A percentile compares a stretch with the other conserved stretches of the same genome.
These are phyloP conservation scores for Monochamus alternatus DNA, from an alignment of 2,888 invertebrate species.

Conservation along the genomic window DNA sequence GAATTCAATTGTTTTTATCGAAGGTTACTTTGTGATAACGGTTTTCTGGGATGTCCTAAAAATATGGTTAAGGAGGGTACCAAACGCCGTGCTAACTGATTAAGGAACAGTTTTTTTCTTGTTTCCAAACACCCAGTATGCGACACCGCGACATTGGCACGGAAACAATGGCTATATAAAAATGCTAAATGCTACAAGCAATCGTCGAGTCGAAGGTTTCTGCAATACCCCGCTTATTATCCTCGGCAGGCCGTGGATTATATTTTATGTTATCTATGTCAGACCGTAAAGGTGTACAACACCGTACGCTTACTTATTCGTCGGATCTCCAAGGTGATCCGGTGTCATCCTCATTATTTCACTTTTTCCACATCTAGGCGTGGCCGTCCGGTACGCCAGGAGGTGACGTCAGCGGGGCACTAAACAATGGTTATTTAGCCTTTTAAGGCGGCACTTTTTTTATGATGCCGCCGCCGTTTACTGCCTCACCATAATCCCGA, in stretches of 20 bases:
- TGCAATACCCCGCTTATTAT: conserved; percentile 21
- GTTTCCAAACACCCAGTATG: background rate
- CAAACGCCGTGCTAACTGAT: background rate
- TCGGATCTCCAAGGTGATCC: conserved; percentile 58
- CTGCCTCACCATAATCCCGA: conserved; percentile 11
- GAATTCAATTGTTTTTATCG: no score
- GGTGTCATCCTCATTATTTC: conserved; percentile 61
- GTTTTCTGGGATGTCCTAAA: no score
- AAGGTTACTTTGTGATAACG: no score
- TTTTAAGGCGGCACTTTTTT: conserved; percentile 24
- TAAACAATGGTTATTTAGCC: conserved; percentile 30
- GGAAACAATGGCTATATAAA: background rate
- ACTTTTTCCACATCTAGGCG: conserved; percentile 47
- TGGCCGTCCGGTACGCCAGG: conserved; percentile 31
- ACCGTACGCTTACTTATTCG: conserved; percentile 13
- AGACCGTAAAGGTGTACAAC: conserved; percentile 19
- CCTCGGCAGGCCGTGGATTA: background rate
- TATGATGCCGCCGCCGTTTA: conserved; percentile 9
- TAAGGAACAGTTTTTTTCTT: background rate
- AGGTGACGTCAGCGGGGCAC: conserved; percentile 24
- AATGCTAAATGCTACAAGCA: conserved; percentile 4
- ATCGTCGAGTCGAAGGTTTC: conserved; percentile 14
- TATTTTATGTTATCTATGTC: conserved; percentile 25
- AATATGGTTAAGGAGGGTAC: background rate
- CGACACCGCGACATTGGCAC: background rate